A percentile compares a stretch with the other conserved stretches of the same genome.
Evolutionary conservation across 2,888 invertebrate genomes (phyloP).

Genomic region (Nomada ruficornis): DNA sequence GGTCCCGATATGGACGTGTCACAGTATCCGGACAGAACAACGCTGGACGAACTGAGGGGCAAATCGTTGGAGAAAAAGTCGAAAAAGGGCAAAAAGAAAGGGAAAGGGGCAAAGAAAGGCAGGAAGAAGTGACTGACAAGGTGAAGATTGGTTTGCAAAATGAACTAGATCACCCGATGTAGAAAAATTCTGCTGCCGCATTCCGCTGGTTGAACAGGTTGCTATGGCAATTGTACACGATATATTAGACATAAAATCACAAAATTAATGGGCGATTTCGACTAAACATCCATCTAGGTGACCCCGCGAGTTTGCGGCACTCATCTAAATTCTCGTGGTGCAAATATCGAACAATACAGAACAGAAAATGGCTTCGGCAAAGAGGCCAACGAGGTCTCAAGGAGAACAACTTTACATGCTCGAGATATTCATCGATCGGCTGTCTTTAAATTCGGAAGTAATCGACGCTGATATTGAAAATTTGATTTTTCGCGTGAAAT

Average conservation of each 20-base stretch:
- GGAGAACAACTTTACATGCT: slow-evolving; percentile 69
- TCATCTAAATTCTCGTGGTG: slow-evolving; percentile 65
- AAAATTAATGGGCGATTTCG: slow-evolving; percentile 68
- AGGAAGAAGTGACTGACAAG: slow-evolving; percentile 6
- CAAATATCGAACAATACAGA: neutral
- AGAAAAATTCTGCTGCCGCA: neutral
- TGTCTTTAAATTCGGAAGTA: slow-evolving; percentile 56
- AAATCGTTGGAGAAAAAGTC: slow-evolving; percentile 35
- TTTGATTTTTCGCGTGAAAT: slow-evolving; percentile 62
- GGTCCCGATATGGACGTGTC: slow-evolving; percentile 43
- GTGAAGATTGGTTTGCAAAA: neutral
- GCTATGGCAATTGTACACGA: slow-evolving; percentile 41
- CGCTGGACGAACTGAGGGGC: slow-evolving; percentile 42
- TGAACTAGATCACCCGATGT: slow-evolving; percentile 18
- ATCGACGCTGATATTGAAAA: slow-evolving; percentile 37
- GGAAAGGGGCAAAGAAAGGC: slow-evolving; percentile 16
- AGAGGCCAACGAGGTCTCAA: neutral
- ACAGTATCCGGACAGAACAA: slow-evolving; percentile 46
- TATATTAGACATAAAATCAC: slow-evolving; percentile 20
- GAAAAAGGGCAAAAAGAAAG: slow-evolving; percentile 26
- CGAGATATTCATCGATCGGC: slow-evolving; percentile 66
- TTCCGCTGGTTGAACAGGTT: slow-evolving; percentile 9
- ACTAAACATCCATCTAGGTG: slow-evolving; percentile 17
- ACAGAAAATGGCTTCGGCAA: slow-evolving; percentile 42
- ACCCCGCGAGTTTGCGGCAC: slow-evolving; percentile 21